phyloP scores from a whole-genome alignment of 1,140 invertebrate species.

The Gryon sp. region DNA sequence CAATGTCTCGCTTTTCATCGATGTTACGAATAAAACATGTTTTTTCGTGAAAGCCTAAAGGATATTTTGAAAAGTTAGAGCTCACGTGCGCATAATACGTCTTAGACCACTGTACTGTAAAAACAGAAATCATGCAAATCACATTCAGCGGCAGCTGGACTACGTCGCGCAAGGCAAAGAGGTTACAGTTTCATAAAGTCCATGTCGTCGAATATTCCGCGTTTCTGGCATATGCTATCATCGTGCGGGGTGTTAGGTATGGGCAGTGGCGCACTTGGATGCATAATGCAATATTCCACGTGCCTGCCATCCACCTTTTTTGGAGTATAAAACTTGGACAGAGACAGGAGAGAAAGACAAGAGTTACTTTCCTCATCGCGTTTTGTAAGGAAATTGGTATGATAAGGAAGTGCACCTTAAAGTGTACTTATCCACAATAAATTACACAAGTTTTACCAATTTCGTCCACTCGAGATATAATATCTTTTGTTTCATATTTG shows the following conservation, averaged over 20 bases:
- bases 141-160: constrained; percentile 57
- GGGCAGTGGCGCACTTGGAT: constrained; percentile 55
- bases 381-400: constrained; percentile 20
- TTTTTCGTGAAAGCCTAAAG: constrained; percentile 37
- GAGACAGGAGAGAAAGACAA: neutral
- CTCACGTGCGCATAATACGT: constrained; percentile 59
- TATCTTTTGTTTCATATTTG: too few relatives aligned
- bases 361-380: constrained; percentile 21
- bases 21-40: constrained; percentile 50
- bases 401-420: constrained; percentile 12
- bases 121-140: constrained; percentile 61
- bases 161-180: constrained; percentile 26
- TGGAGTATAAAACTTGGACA: neutral
- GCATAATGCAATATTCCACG: constrained; percentile 64
- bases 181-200: constrained; percentile 61
- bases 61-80: constrained; percentile 48
- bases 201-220: constrained; percentile 63
- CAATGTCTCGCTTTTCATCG: neutral
- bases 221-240: constrained; percentile 59
- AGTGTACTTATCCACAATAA: constrained; percentile 9
- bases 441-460: constrained; percentile 5
- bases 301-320: constrained; percentile 56
- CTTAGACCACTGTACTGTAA: constrained; percentile 36
- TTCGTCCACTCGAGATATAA: too few relatives aligned
- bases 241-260: constrained; percentile 43